Evolutionary conservation across 2,797 vertebrate genomes (phyloP).

Genomic region (Macrochelys suwanniensis): DNA sequence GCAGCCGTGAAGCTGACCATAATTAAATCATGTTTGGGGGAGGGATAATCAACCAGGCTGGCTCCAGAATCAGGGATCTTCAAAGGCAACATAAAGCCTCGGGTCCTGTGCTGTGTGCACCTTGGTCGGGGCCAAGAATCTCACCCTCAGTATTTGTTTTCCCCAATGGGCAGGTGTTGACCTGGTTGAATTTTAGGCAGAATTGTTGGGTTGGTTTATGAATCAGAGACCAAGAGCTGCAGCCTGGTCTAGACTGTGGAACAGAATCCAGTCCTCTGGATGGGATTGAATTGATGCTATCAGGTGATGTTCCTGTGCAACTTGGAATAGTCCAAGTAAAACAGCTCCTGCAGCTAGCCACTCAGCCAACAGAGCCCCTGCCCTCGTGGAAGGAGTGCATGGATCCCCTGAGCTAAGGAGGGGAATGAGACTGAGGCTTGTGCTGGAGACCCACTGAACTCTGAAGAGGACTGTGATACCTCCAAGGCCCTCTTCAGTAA

Average conservation of each 20-base stretch:
- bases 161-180: conserved; percentile 60
- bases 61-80: not conserved
- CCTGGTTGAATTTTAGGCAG: conserved; percentile 57
- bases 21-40: not conserved
- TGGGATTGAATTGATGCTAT: not conserved
- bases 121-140: conserved; percentile 35
- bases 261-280: not conserved
- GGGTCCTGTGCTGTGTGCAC: not conserved
- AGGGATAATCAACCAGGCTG: not conserved
- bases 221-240: conserved; percentile 40
- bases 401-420: not conserved
- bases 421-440: not conserved
- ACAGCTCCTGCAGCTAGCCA: conserved; percentile 26
- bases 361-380: not conserved
- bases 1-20: not conserved
- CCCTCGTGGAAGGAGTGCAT: not conserved
- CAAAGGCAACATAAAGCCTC: not conserved
- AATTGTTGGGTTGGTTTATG: conserved; percentile 48
- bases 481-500: not conserved
- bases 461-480: not conserved
- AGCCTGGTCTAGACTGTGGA: conserved; percentile 22
- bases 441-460: not conserved
- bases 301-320: conserved; percentile 15
- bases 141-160: conserved; percentile 55
- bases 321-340: conserved; percentile 55